These are phyloP conservation scores for Lepeophtheirus nordmannii DNA, from an alignment of 2,888 invertebrate species.

Conservation along the genomic window DNA sequence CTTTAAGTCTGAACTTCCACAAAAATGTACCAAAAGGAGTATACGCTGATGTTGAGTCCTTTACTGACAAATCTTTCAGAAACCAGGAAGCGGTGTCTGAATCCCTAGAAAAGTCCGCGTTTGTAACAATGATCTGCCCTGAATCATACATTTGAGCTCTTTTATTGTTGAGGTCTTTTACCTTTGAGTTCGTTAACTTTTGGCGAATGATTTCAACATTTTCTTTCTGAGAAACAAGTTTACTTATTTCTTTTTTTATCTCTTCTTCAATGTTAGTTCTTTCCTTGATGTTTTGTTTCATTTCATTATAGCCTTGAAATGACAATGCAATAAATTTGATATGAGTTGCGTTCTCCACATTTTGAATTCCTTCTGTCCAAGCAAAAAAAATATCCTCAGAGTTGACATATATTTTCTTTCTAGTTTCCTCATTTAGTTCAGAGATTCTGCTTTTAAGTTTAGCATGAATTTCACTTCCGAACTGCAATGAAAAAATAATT, in stretches of 20 bases:
- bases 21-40: neutral
- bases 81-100: neutral
- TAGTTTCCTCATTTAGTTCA: neutral
- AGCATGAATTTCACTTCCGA: neutral
- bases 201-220: neutral
- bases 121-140: neutral
- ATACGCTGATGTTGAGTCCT: neutral
- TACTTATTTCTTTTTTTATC: neutral
- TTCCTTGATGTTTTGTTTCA: neutral
- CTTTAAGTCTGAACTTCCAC: neutral
- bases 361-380: neutral
- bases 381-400: neutral
- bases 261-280: neutral
- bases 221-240: neutral
- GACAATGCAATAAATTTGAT: neutral
- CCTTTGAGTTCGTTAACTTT: neutral
- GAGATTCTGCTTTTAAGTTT: neutral
- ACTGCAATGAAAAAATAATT: neutral
- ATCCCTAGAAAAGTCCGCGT: neutral
- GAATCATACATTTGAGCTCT: neutral
- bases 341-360: neutral
- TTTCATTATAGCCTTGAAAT: neutral
- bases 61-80: neutral
- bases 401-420: neutral
- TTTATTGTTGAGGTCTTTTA: neutral